Evolutionary conservation across 2,888 invertebrate genomes (phyloP).

Genomic region (Caenorhabditis plicata): DNA sequence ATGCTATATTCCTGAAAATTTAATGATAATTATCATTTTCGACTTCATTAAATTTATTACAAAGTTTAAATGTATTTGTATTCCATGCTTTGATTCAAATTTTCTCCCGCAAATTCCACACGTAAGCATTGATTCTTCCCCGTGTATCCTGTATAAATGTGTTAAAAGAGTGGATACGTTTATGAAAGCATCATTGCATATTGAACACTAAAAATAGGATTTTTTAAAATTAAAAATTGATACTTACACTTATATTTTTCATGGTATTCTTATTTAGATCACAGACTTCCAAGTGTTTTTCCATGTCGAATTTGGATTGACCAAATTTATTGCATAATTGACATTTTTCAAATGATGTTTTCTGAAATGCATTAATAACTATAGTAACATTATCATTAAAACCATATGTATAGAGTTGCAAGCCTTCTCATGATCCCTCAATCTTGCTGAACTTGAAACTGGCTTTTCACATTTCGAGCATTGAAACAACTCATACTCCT

Average conservation of each 20-base stretch:
- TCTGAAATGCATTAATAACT: background rate
- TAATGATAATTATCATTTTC: no score
- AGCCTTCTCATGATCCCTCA: background rate
- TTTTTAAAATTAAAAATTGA: background rate
- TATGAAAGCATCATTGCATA: background rate
- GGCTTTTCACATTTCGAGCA: background rate
- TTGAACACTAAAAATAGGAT: background rate
- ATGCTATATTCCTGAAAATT: no score
- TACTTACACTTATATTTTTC: background rate
- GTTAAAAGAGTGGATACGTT: background rate
- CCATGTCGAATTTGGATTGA: background rate
- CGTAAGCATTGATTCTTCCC: slow-evolving; percentile 1
- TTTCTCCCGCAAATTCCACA: background rate
- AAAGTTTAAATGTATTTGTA: background rate
- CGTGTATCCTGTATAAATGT: background rate
- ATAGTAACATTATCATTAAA: no score
- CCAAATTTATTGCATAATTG: background rate
- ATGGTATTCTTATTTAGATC: background rate
- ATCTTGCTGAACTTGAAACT: background rate
- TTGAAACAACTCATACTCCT: background rate
- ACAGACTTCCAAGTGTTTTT: background rate
- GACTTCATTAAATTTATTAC: no score
- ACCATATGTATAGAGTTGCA: no score
- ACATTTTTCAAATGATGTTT: background rate
- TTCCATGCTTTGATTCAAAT: background rate